These are phyloP conservation scores for Macrosiphum euphorbiae DNA, from an alignment of 2,888 invertebrate species.

Conservation along the genomic window DNA sequence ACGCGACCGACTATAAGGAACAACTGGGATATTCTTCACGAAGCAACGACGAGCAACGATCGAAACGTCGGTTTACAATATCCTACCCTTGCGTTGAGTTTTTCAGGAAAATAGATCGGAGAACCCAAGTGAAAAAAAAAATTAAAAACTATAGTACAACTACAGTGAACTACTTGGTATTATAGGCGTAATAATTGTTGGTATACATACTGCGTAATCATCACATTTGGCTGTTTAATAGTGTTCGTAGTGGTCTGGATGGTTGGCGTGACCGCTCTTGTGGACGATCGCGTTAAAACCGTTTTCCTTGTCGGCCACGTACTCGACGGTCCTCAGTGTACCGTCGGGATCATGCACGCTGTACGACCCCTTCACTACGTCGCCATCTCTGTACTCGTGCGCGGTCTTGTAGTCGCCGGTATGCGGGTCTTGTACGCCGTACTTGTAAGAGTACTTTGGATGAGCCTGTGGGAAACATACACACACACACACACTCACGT, in stretches of 20 bases:
- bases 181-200: not conserved
- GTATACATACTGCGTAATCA: not conserved
- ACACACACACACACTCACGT: not conserved
- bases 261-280: slow-evolving; percentile 67
- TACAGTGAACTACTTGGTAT: not conserved
- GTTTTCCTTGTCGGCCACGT: slow-evolving; percentile 68
- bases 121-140: not conserved
- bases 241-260: slow-evolving; percentile 66
- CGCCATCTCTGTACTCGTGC: slow-evolving; percentile 68
- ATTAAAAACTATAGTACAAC: not conserved
- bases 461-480: slow-evolving; percentile 67
- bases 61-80: not conserved
- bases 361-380: slow-evolving; percentile 68
- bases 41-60: not conserved
- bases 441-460: slow-evolving; percentile 68
- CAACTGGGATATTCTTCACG: not conserved
- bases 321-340: slow-evolving; percentile 68
- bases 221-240: slow-evolving; percentile 11
- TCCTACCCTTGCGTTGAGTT: not conserved
- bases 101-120: not conserved
- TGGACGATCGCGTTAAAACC: slow-evolving; percentile 68
- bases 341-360: slow-evolving; percentile 68
- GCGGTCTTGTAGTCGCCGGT: slow-evolving; percentile 68
- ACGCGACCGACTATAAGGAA: not conserved
- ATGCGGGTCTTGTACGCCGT: slow-evolving; percentile 68